Conservation (phyloP, 2,888 invertebrate genomes). For the Itoplectis maculator region DNA sequence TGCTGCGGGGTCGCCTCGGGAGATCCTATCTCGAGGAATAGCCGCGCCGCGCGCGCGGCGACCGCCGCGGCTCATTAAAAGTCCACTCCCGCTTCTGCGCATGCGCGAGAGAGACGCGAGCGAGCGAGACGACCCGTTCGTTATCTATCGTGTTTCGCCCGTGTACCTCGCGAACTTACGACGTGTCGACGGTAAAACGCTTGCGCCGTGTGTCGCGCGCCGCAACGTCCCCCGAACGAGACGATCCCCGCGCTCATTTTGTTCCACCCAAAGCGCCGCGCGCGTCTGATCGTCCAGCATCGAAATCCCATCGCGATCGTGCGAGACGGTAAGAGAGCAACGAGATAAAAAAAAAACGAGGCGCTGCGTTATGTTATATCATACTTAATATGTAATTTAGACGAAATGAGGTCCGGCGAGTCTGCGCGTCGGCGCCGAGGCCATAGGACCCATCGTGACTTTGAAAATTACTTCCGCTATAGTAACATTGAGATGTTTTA, state of each 20-base stretch:
- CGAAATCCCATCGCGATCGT: constrained; percentile 39
- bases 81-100: constrained; percentile 60
- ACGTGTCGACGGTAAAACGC: constrained; percentile 72
- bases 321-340: constrained; percentile 10
- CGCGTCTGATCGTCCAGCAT: constrained; percentile 33
- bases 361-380: constrained; percentile 43
- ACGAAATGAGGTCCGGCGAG: constrained; percentile 54
- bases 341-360: constrained; percentile 6
- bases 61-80: constrained; percentile 75
- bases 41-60: constrained; percentile 66
- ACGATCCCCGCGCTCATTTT: background rate
- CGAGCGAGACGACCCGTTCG: constrained; percentile 65
- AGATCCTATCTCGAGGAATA: constrained; percentile 73
- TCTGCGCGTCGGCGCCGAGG: constrained; percentile 39
- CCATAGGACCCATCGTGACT: constrained; percentile 67
- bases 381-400: constrained; percentile 64
- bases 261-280: background rate
- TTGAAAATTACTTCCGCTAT: constrained; percentile 69
- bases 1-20: constrained; percentile 60
- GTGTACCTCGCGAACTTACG: constrained; percentile 75
- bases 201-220: constrained; percentile 62
- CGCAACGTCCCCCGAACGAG: constrained; percentile 12
- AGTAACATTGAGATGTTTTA: constrained; percentile 68
- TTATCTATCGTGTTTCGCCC: constrained; percentile 77
- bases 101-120: constrained; percentile 43